phyloP scores from a whole-genome alignment of 2,888 invertebrate species.

The Xestia ashworthii region DNA sequence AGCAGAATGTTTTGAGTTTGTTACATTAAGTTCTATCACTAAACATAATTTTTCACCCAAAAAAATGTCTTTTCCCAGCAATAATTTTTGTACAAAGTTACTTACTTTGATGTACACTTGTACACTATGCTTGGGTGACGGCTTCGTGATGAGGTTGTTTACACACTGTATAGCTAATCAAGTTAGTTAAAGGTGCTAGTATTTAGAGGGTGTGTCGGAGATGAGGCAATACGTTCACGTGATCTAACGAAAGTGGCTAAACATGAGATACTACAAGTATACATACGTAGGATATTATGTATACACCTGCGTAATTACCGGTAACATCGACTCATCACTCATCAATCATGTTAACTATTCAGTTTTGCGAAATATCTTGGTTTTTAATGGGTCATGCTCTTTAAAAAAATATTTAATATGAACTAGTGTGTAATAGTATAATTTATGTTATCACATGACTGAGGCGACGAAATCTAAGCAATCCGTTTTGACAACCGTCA shows the following conservation, averaged over 20 bases:
- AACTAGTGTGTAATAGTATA: not conserved
- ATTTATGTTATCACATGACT: slow-evolving; percentile 7
- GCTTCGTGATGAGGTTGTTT: too few species aligned
- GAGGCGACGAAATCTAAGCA: too few species aligned
- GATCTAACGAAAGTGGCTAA: slow-evolving; percentile 38
- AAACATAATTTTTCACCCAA: too few species aligned
- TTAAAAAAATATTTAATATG: not conserved
- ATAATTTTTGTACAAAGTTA: too few species aligned
- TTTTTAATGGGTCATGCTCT: not conserved
- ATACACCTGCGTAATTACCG: slow-evolving; percentile 29
- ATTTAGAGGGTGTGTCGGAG: slow-evolving; percentile 46
- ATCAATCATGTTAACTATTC: slow-evolving; percentile 39
- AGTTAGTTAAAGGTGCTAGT: slow-evolving; percentile 7
- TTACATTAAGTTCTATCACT: too few species aligned
- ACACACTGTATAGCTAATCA: not conserved
- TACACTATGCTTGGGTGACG: too few species aligned
- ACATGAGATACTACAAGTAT: slow-evolving; percentile 17
- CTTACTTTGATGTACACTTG: too few species aligned
- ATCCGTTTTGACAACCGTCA: too few species aligned
- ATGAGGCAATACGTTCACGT: slow-evolving; percentile 46
- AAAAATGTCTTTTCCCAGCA: too few species aligned
- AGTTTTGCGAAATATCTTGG: slow-evolving; percentile 35
- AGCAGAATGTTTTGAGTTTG: too few species aligned
- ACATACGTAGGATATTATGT: slow-evolving; percentile 7
- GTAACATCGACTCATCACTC: slow-evolving; percentile 52